phyloP scores from a whole-genome alignment of 2,888 invertebrate species.

The Agrochola lota region DNA sequence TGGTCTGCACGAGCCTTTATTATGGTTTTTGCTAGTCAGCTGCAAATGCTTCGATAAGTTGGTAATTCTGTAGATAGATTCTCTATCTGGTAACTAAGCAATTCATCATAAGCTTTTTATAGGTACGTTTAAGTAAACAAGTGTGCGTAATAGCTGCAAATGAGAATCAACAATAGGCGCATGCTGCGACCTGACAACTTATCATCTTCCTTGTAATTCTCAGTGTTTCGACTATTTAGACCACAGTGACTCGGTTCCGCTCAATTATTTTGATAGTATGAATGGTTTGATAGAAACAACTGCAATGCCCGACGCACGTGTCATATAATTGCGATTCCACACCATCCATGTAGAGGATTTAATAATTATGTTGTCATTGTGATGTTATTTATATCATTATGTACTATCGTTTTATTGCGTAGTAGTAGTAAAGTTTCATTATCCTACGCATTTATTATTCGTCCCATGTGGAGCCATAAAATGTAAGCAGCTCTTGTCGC shows the following conservation, averaged over 20 bases:
- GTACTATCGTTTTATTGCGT: slow-evolving; percentile 44
- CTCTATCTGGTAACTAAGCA: neutral
- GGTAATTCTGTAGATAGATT: neutral
- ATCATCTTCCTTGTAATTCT: neutral
- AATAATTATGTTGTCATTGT: slow-evolving; percentile 22
- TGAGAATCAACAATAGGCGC: slow-evolving; percentile 6
- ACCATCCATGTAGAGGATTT: slow-evolving; percentile 31
- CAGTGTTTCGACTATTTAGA: slow-evolving; percentile 16
- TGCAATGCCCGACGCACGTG: slow-evolving; percentile 18
- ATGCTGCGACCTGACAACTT: slow-evolving; percentile 3
- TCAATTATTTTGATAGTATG: too few species aligned
- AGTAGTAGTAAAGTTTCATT: slow-evolving; percentile 23
- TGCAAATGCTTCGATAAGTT: neutral
- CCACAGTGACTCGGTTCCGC: slow-evolving; percentile 14
- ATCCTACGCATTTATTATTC: slow-evolving; percentile 16
- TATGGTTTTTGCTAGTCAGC: neutral
- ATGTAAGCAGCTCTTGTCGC: slow-evolving; percentile 4
- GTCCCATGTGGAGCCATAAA: slow-evolving; percentile 11
- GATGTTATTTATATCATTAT: slow-evolving; percentile 35
- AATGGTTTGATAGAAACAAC: neutral
- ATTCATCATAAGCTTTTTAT: neutral
- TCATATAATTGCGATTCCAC: slow-evolving; percentile 26
- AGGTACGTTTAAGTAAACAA: neutral
- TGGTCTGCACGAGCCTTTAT: too few species aligned
- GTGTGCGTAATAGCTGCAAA: slow-evolving; percentile 11